These are phyloP conservation scores for Hippocampus zosterae DNA, from an alignment of 2,113 vertebrate genomes.

Conservation along the genomic window DNA sequence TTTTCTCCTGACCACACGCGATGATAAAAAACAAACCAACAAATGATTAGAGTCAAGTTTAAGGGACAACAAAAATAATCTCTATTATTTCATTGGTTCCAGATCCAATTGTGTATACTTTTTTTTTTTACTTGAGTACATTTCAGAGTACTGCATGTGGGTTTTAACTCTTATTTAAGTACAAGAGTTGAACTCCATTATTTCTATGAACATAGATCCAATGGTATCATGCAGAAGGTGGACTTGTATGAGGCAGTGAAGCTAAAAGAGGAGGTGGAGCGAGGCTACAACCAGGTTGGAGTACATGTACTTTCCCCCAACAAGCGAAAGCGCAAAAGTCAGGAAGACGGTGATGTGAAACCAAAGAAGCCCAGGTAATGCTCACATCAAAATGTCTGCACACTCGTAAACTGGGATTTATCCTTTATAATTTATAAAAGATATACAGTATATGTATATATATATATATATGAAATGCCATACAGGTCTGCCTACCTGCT, in stretches of 20 bases:
- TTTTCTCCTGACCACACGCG: neutral
- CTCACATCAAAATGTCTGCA: neutral
- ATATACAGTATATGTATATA: no score
- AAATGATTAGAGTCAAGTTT: neutral
- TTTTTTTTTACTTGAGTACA: no score
- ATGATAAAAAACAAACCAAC: neutral
- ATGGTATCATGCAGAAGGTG: slow-evolving; percentile 71
- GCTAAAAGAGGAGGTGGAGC: slow-evolving; percentile 86
- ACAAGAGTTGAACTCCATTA: no score
- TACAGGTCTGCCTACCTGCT: slow-evolving; percentile 90
- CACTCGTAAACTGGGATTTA: neutral
- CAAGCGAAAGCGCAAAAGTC: slow-evolving; percentile 83
- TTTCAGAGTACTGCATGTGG: no score
- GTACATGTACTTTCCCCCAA: slow-evolving; percentile 76
- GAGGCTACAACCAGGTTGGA: slow-evolving; percentile 74
- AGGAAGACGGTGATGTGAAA: slow-evolving; percentile 77
- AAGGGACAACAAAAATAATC: neutral
- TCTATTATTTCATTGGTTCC: no score
- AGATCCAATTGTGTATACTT: neutral
- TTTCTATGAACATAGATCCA: neutral
- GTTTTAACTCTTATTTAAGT: no score
- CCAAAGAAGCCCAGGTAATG: slow-evolving; percentile 89
- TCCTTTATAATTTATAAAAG: neutral
- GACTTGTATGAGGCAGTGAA: slow-evolving; percentile 83
- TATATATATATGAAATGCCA: slow-evolving; percentile 2